Percentiles rank a stretch among this genome's conserved stretches.
These are phyloP conservation scores for Horisme vitalbata DNA, from an alignment of 2,888 invertebrate genomes.

Conservation along the genomic window DNA sequence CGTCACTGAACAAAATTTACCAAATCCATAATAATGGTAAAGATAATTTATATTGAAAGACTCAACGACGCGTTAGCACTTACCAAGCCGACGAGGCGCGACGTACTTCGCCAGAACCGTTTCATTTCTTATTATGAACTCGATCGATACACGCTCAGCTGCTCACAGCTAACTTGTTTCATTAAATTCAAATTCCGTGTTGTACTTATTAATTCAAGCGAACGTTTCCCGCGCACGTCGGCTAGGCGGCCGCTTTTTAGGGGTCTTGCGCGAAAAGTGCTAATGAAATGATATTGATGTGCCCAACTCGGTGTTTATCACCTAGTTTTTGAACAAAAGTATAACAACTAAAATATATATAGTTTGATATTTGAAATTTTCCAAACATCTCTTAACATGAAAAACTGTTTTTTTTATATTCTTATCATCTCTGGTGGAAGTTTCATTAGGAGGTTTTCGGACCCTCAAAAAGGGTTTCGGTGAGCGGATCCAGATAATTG, in stretches of 20 bases:
- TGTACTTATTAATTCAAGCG: constrained; percentile 82
- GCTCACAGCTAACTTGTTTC: constrained; percentile 79
- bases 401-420: constrained; percentile 78
- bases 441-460: constrained; percentile 35
- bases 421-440: constrained; percentile 48
- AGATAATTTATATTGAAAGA: constrained; percentile 30
- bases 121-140: constrained; percentile 54
- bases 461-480: constrained; percentile 41
- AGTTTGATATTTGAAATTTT: no score
- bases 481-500: constrained; percentile 43
- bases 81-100: constrained; percentile 30
- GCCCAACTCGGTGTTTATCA: no score
- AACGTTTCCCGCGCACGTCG: constrained; percentile 64
- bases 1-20: no score
- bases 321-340: no score
- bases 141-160: constrained; percentile 77
- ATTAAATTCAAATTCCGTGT: constrained; percentile 84
- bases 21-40: no score
- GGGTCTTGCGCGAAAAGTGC: constrained; percentile 30
- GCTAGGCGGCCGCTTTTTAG: constrained; percentile 18
- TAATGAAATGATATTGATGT: constrained; percentile 15
- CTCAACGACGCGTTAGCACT: constrained; percentile 29
- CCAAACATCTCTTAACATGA: no score
- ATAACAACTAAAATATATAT: no score
- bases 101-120: constrained; percentile 27